Conservation (phyloP, 2,797 vertebrate genomes). For the Percopsis omiscomaycus region DNA sequence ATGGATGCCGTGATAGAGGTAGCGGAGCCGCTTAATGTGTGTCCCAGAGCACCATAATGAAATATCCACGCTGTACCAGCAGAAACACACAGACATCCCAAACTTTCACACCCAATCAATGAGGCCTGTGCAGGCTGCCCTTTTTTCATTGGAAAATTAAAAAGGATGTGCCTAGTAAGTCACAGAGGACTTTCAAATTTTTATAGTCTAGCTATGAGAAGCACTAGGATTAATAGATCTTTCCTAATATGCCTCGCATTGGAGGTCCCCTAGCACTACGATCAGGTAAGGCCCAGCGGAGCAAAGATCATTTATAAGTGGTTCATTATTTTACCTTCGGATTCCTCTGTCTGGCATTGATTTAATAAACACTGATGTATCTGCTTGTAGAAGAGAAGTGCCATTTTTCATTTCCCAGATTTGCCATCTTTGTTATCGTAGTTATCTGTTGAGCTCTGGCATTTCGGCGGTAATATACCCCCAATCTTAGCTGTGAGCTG, state of each 20-base stretch:
- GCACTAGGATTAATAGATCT: slow-evolving; percentile 80
- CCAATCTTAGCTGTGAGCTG: slow-evolving; percentile 55
- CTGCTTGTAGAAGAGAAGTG: slow-evolving; percentile 83
- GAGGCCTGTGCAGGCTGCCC: slow-evolving; percentile 59
- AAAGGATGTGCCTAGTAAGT: slow-evolving; percentile 76
- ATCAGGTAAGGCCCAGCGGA: slow-evolving; percentile 82
- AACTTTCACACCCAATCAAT: slow-evolving; percentile 81
- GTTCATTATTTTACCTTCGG: slow-evolving; percentile 93
- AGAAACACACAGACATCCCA: slow-evolving; percentile 64
- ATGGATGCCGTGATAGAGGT: slow-evolving; percentile 72
- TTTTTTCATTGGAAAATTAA: slow-evolving; percentile 75
- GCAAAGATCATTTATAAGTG: slow-evolving; percentile 91
- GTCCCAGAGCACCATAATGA: slow-evolving; percentile 73
- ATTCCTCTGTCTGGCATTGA: slow-evolving; percentile 86
- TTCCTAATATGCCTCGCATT: slow-evolving; percentile 76
- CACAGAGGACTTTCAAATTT: slow-evolving; percentile 77
- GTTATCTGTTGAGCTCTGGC: slow-evolving; percentile 72
- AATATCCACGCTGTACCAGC: slow-evolving; percentile 66
- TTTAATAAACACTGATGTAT: slow-evolving; percentile 93
- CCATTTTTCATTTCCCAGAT: slow-evolving; percentile 80
- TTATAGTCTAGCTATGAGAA: slow-evolving; percentile 79
- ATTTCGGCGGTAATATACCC: slow-evolving; percentile 65
- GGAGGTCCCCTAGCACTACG: slow-evolving; percentile 77
- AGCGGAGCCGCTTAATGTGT: slow-evolving; percentile 64
- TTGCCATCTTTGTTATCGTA: slow-evolving; percentile 76